These are phyloP conservation scores for Wasmannia auropunctata DNA, from an alignment of 1,140 invertebrate species.

Conservation along the genomic window DNA sequence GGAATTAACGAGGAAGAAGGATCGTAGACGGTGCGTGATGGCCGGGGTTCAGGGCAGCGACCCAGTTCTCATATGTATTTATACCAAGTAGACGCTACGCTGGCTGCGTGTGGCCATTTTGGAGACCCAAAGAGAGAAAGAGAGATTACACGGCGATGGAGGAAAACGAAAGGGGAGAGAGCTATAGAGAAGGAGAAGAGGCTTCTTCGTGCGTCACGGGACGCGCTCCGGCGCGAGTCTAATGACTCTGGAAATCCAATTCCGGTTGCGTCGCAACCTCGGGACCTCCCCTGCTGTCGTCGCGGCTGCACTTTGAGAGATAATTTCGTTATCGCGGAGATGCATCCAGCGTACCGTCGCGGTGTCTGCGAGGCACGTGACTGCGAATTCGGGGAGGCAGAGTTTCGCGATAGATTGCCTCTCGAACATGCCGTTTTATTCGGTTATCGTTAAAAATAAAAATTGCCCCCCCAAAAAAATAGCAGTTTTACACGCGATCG, in stretches of 20 bases:
- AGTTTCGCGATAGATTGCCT: background rate
- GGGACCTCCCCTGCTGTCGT: conserved; percentile 40
- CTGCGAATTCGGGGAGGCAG: background rate
- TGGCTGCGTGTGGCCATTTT: conserved; percentile 74
- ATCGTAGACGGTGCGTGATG: conserved; percentile 66
- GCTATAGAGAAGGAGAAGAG: conserved; percentile 40
- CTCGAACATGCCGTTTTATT: background rate
- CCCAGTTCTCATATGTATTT: conserved; percentile 82
- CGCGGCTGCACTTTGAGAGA: conserved; percentile 9
- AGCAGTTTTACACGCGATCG: background rate
- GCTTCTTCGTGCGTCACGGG: conserved; percentile 72
- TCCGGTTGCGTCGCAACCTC: conserved; percentile 60
- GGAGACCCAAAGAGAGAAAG: conserved; percentile 60
- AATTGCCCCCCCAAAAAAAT: background rate
- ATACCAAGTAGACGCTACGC: conserved; percentile 78
- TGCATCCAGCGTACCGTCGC: conserved; percentile 22
- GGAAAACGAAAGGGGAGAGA: conserved; percentile 4
- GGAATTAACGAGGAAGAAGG: conserved; percentile 46
- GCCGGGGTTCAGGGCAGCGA: conserved; percentile 78
- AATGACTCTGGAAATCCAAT: conserved; percentile 81
- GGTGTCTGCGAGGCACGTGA: conserved; percentile 6
- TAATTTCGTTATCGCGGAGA: conserved; percentile 46
- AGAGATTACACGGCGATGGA: conserved; percentile 33
- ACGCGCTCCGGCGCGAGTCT: conserved; percentile 74
- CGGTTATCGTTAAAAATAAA: background rate